A percentile compares a stretch with the other conserved stretches of the same genome.
phyloP scores from a whole-genome alignment of 1,140 invertebrate genomes.

The Daktulosphaira vitifoliae region DNA sequence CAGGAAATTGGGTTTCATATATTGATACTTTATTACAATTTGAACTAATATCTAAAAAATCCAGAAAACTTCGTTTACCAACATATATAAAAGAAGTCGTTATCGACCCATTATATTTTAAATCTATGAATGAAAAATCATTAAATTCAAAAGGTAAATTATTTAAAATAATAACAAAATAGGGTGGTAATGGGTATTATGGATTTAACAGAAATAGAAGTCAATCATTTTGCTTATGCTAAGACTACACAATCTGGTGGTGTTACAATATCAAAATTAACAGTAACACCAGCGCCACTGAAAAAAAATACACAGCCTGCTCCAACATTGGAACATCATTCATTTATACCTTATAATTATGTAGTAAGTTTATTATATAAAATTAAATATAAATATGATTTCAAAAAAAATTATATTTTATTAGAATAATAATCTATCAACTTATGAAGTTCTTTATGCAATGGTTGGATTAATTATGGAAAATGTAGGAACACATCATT shows the following conservation, averaged over 20 bases:
- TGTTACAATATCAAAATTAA: conserved; percentile 1
- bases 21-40: conserved; percentile 92
- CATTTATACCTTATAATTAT: neutral
- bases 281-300: neutral
- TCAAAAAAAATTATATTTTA: neutral
- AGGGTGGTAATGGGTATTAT: too few relatives aligned
- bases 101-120: conserved; percentile 59
- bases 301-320: conserved; percentile 6
- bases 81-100: conserved; percentile 69
- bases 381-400: too few relatives aligned
- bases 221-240: neutral
- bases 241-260: conserved; percentile 13
- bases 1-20: conserved; percentile 81
- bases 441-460: conserved; percentile 1
- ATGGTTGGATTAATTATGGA: conserved; percentile 23
- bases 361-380: neutral
- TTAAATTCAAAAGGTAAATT: conserved; percentile 48
- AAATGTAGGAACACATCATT: neutral
- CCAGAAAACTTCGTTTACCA: conserved; percentile 70
- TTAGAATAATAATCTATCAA: neutral
- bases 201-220: neutral
- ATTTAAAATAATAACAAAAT: too few relatives aligned
- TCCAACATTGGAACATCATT: conserved; percentile 2
- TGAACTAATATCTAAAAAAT: conserved; percentile 62
- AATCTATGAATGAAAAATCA: conserved; percentile 46